Conservation (phyloP, 1,140 invertebrate genomes). For the Tachypleus tridentatus region DNA sequence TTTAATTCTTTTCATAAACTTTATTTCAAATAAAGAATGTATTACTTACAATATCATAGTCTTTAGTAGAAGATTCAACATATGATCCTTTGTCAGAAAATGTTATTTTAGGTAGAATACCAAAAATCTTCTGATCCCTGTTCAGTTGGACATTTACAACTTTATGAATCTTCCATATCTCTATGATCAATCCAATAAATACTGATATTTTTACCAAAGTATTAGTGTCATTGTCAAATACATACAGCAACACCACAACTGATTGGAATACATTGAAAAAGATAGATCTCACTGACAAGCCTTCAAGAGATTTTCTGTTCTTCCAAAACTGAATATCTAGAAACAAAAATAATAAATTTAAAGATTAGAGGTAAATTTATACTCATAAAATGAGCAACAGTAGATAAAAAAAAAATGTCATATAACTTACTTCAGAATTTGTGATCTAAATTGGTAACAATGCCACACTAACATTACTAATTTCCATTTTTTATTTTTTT, state of each 20-base stretch:
- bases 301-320: constrained; percentile 90
- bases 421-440: constrained; percentile 4
- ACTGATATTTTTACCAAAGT: constrained; percentile 85
- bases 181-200: constrained; percentile 87
- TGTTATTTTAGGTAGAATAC: constrained; percentile 63
- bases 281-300: constrained; percentile 93
- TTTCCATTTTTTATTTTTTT: too few relatives aligned
- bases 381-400: not conserved
- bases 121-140: constrained; percentile 54
- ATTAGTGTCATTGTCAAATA: constrained; percentile 97
- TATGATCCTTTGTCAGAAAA: constrained; percentile 95
- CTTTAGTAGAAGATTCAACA: constrained; percentile 82
- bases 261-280: constrained; percentile 99
- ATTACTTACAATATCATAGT: constrained; percentile 64
- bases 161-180: constrained; percentile 99
- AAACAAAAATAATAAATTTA: constrained; percentile 27
- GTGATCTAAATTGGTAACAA: not conserved
- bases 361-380: constrained; percentile 2
- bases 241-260: constrained; percentile 85
- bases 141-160: constrained; percentile 58
- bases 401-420: constrained; percentile 7
- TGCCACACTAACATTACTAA: too few relatives aligned
- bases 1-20: too few relatives aligned
- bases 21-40: constrained; percentile 3
- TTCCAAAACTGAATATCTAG: constrained; percentile 99